phyloP scores from a whole-genome alignment of 2,113 vertebrate genomes.

The Macrotus californicus region DNA sequence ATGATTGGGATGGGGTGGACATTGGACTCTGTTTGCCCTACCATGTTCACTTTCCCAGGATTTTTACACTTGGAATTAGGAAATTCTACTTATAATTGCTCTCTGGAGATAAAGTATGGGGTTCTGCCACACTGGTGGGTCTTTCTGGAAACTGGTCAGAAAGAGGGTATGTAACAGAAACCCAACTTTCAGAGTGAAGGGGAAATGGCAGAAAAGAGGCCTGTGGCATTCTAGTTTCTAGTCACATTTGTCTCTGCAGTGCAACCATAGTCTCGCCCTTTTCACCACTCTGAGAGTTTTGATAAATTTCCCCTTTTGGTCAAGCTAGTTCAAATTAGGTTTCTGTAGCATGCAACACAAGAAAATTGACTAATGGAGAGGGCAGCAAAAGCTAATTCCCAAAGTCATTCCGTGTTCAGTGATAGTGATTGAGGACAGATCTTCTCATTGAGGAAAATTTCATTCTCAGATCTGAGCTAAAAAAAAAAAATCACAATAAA shows the following conservation, averaged over 20 bases:
- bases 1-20: neutral
- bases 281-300: neutral
- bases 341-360: neutral
- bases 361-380: neutral
- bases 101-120: neutral
- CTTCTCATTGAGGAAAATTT: neutral
- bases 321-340: neutral
- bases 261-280: neutral
- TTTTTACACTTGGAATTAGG: neutral
- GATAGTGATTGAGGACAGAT: neutral
- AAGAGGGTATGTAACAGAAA: neutral
- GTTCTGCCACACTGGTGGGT: neutral
- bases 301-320: neutral
- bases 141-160: neutral
- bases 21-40: neutral
- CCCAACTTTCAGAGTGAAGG: neutral
- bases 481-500: neutral
- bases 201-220: neutral
- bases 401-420: neutral
- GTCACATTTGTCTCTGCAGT: neutral
- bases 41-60: neutral
- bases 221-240: neutral
- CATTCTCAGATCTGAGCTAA: neutral
- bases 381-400: neutral
- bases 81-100: neutral